These are phyloP conservation scores for Pterocles gutturalis DNA, from an alignment of 2,113 vertebrate species.

Conservation along the genomic window DNA sequence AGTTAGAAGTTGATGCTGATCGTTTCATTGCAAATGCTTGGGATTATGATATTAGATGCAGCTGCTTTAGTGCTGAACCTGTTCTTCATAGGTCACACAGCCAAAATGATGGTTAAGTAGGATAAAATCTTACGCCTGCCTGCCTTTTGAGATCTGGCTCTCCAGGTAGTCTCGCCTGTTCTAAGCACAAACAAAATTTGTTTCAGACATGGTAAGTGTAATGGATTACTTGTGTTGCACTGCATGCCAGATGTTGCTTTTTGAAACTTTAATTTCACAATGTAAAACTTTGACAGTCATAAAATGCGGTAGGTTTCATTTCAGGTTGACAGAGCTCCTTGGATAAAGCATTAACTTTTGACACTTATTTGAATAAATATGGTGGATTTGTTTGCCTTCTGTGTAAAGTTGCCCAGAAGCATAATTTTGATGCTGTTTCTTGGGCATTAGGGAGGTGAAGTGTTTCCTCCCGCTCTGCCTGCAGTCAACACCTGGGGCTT, in stretches of 20 bases:
- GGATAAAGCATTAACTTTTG: background rate
- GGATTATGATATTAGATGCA: background rate
- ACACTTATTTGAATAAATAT: background rate
- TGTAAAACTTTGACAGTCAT: background rate
- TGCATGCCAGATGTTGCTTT: background rate
- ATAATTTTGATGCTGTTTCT: background rate
- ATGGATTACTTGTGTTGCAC: background rate
- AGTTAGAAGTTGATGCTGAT: background rate
- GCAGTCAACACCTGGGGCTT: accelerated
- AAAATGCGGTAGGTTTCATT: background rate
- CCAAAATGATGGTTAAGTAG: background rate
- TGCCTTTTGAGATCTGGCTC: background rate
- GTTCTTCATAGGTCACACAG: background rate
- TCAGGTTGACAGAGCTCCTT: background rate
- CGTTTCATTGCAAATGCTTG: background rate
- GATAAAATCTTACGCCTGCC: background rate
- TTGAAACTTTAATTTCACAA: background rate
- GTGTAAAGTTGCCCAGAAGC: background rate
- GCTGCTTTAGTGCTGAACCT: background rate
- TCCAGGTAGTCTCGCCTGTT: background rate
- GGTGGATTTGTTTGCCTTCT: background rate
- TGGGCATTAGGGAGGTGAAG: background rate
- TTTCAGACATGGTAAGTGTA: background rate
- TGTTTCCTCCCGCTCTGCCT: background rate
- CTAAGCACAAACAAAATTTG: background rate